phyloP scores from a whole-genome alignment of 2,113 vertebrate genomes.

The Erpornis zantholeuca region DNA sequence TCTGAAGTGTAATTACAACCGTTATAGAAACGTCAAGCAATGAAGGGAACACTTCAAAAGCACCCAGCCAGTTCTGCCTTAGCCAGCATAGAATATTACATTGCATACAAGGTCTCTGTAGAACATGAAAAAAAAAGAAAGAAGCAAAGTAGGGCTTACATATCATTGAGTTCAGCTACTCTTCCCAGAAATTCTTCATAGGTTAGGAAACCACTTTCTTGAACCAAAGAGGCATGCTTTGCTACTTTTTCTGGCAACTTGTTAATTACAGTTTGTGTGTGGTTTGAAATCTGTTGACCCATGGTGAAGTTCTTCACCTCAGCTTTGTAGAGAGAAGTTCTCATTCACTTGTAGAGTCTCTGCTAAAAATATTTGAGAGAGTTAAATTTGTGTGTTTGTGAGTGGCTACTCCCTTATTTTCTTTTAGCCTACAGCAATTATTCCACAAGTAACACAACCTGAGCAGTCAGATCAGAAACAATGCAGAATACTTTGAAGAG shows the following conservation, averaged over 20 bases:
- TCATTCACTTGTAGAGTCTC: constrained; percentile 74
- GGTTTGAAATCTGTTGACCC: constrained; percentile 95
- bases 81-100: not conserved
- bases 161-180: constrained; percentile 94
- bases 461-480: not conserved
- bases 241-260: constrained; percentile 95
- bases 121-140: not conserved
- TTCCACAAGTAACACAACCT: not conserved
- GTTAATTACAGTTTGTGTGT: constrained; percentile 84
- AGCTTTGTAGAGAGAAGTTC: constrained; percentile 49
- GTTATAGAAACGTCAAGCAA: not conserved
- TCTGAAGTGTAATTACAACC: not conserved
- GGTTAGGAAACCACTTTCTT: constrained; percentile 91
- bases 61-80: not conserved
- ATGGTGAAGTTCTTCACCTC: constrained; percentile 75
- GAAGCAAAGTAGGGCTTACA: constrained; percentile 80
- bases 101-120: not conserved
- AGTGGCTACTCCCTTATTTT: not conserved
- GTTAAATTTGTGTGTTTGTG: not conserved
- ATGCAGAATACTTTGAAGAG: not conserved
- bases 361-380: constrained; percentile 65
- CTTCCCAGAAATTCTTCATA: constrained; percentile 98
- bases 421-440: not conserved
- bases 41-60: not conserved
- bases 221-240: constrained; percentile 87